Evolutionary conservation across 2,797 vertebrate genomes (phyloP).

Genomic region (Sebastiscus tertius): DNA sequence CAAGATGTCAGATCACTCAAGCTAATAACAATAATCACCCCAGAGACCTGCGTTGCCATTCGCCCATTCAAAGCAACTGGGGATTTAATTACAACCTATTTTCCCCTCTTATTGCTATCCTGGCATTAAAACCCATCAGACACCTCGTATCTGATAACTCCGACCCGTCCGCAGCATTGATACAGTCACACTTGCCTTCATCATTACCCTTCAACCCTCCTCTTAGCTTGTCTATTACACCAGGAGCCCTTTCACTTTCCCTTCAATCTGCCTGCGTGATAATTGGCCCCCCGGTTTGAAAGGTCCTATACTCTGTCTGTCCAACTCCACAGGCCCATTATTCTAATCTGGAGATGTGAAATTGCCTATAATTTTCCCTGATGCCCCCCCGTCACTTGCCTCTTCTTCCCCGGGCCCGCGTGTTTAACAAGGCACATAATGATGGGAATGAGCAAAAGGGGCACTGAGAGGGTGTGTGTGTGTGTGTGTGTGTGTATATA

Average conservation of each 20-base stretch:
- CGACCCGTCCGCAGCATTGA: conserved; percentile 50
- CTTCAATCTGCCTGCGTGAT: conserved; percentile 76
- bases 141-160: conserved; percentile 72
- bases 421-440: conserved; percentile 81
- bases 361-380: conserved; percentile 88
- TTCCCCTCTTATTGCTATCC: conserved; percentile 69
- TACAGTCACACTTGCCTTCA: conserved; percentile 62
- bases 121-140: conserved; percentile 81
- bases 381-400: conserved; percentile 79
- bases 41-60: conserved; percentile 63
- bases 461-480: conserved; percentile 20
- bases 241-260: conserved; percentile 73
- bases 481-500: conserved; percentile 50
- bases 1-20: conserved; percentile 74
- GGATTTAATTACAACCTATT: conserved; percentile 74
- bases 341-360: conserved; percentile 88
- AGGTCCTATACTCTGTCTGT: conserved; percentile 80
- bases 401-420: conserved; percentile 71
- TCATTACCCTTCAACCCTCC: conserved; percentile 64
- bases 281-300: conserved; percentile 81
- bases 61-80: conserved; percentile 61
- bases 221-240: conserved; percentile 65
- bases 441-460: conserved; percentile 66
- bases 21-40: conserved; percentile 82
- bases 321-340: conserved; percentile 84